phyloP scores from a whole-genome alignment of 2,888 invertebrate genomes.

The Meiosimyza platycephala region DNA sequence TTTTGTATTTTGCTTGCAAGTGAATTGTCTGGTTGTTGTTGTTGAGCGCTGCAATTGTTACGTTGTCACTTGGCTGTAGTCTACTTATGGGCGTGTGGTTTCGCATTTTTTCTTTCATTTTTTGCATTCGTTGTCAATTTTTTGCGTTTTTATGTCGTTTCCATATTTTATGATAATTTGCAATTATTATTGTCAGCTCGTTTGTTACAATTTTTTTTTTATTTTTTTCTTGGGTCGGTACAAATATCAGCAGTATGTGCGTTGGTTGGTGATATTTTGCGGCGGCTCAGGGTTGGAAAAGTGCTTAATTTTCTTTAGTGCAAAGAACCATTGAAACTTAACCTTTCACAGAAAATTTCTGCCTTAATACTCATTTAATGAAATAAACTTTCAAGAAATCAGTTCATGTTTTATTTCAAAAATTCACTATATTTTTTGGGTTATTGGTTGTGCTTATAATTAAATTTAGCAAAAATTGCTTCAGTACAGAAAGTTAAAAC shows the following conservation, averaged over 20 bases:
- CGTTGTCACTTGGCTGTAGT: neutral
- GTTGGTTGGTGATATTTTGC: neutral
- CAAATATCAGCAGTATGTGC: neutral
- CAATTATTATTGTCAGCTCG: constrained; percentile 14
- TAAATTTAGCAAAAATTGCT: too few relatives aligned
- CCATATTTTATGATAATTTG: constrained; percentile 25
- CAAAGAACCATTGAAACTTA: too few relatives aligned
- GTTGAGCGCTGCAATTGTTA: neutral
- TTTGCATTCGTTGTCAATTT: neutral
- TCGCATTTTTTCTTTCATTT: neutral
- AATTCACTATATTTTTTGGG: too few relatives aligned
- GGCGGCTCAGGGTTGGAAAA: too few relatives aligned
- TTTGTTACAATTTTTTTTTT: neutral
- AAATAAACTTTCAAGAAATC: too few relatives aligned
- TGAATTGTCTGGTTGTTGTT: constrained; percentile 2
- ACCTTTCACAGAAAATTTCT: too few relatives aligned
- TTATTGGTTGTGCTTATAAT: too few relatives aligned
- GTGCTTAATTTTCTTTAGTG: too few relatives aligned
- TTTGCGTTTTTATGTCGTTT: constrained; percentile 17
- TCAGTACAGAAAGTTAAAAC: too few relatives aligned
- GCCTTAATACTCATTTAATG: too few relatives aligned
- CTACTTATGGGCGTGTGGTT: constrained; percentile 6
- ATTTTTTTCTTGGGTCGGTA: neutral
- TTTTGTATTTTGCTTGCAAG: neutral
- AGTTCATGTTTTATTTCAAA: too few relatives aligned